Evolutionary conservation across 2,888 invertebrate genomes (phyloP).

Genomic region (Scaptomyza parva): DNA sequence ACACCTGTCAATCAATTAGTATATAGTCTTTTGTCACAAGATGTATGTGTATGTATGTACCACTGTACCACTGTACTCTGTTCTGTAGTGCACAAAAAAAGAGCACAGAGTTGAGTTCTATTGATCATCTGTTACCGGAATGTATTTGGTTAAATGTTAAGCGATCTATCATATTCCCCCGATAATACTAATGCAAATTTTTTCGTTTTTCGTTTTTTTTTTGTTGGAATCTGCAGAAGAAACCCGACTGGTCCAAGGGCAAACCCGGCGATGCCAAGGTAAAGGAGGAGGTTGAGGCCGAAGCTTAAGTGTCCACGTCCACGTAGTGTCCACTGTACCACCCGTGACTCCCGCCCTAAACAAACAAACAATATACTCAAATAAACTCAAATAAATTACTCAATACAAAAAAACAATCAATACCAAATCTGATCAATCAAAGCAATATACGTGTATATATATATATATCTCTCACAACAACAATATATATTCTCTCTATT

Average conservation of each 20-base stretch:
- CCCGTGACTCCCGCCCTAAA: slow-evolving; percentile 84
- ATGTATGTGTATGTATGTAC: slow-evolving; percentile 41
- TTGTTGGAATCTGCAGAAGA: slow-evolving; percentile 88
- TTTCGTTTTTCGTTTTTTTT: slow-evolving; percentile 1
- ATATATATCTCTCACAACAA: slow-evolving; percentile 48
- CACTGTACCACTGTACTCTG: no score
- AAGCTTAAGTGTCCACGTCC: slow-evolving; percentile 89
- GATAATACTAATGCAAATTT: slow-evolving; percentile 28
- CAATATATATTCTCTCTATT: slow-evolving; percentile 50
- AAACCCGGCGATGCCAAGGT: slow-evolving; percentile 94
- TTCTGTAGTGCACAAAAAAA: slow-evolving; percentile 54
- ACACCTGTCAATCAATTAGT: slow-evolving; percentile 35
- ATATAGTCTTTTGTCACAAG: slow-evolving; percentile 6
- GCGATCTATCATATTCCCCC: background rate
- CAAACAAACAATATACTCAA: slow-evolving; percentile 52
- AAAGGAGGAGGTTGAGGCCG: slow-evolving; percentile 93
- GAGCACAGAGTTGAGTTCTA: slow-evolving; percentile 42
- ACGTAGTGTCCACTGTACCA: slow-evolving; percentile 84
- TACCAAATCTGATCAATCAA: slow-evolving; percentile 58
- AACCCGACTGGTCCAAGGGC: slow-evolving; percentile 97
- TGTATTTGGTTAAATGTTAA: slow-evolving; percentile 48
- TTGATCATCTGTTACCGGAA: slow-evolving; percentile 47
- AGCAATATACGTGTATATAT: slow-evolving; percentile 70
- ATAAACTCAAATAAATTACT: slow-evolving; percentile 34
- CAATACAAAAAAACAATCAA: slow-evolving; percentile 50